Evolutionary conservation across 2,113 vertebrate genomes (phyloP).

Genomic region (Seriola quinqueradiata): DNA sequence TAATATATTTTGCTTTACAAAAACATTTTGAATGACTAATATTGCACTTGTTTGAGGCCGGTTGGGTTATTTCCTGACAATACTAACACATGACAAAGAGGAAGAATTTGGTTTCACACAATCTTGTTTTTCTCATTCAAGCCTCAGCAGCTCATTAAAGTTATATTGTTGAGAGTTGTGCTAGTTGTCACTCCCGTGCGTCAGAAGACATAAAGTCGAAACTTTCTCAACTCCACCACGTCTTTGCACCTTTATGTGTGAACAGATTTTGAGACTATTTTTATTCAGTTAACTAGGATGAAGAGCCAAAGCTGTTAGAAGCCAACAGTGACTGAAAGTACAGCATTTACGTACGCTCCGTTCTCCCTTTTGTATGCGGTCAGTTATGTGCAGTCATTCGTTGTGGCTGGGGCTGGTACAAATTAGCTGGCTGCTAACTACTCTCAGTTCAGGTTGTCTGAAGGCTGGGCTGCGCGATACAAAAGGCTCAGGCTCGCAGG

Average conservation of each 20-base stretch:
- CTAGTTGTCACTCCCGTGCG: background rate
- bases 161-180: background rate
- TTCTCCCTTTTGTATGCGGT: slow-evolving; percentile 3
- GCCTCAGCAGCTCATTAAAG: background rate
- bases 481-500: background rate
- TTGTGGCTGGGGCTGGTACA: background rate
- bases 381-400: background rate
- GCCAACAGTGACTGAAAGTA: background rate
- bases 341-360: background rate
- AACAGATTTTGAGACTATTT: background rate
- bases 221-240: background rate
- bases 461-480: background rate
- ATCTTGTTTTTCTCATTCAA: background rate
- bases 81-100: background rate
- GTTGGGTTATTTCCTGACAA: background rate
- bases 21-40: background rate
- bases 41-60: background rate
- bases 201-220: background rate
- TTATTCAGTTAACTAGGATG: background rate
- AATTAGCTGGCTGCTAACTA: background rate
- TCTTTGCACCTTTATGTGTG: background rate
- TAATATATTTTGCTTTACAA: background rate
- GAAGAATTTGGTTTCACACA: background rate
- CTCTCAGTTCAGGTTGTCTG: background rate
- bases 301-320: background rate